Evolutionary conservation across 2,888 invertebrate species (phyloP).

Genomic region (Orchesellides sinensis): DNA sequence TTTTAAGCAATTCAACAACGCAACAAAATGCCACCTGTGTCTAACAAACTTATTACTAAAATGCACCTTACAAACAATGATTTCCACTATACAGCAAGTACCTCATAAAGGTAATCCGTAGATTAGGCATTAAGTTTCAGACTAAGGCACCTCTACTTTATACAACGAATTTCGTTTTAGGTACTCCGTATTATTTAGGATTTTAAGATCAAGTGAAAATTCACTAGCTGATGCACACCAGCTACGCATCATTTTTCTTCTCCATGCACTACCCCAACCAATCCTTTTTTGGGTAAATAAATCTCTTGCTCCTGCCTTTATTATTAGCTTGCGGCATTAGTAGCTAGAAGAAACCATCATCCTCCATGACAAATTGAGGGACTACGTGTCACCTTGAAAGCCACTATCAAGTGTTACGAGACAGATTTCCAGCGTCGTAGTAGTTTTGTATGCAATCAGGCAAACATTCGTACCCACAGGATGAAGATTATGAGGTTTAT

Average conservation of each 20-base stretch:
- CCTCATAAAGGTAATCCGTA: not conserved
- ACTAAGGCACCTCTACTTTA: not conserved
- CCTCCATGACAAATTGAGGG: constrained; percentile 52
- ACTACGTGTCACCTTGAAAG: constrained; percentile 60
- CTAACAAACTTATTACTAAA: no score
- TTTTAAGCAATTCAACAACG: no score
- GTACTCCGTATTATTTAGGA: no score
- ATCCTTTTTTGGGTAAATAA: not conserved
- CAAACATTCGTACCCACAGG: not conserved
- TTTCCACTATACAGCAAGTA: not conserved
- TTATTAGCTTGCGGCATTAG: not conserved
- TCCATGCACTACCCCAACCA: constrained; percentile 8
- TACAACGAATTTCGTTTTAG: no score
- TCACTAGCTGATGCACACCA: not conserved
- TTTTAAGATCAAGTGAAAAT: not conserved
- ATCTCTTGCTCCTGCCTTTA: no score
- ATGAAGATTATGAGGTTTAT: not conserved
- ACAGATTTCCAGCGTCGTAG: not conserved
- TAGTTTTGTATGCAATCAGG: not conserved
- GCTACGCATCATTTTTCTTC: no score
- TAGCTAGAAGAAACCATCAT: not conserved
- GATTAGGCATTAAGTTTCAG: not conserved
- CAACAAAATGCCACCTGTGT: no score
- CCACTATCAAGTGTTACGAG: constrained; percentile 20
- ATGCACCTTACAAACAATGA: no score